Evolutionary conservation across 2,888 invertebrate genomes (phyloP), one percentile per base, ranked within the genome.

Genomic region (Epinotia demarniana): DNA sequence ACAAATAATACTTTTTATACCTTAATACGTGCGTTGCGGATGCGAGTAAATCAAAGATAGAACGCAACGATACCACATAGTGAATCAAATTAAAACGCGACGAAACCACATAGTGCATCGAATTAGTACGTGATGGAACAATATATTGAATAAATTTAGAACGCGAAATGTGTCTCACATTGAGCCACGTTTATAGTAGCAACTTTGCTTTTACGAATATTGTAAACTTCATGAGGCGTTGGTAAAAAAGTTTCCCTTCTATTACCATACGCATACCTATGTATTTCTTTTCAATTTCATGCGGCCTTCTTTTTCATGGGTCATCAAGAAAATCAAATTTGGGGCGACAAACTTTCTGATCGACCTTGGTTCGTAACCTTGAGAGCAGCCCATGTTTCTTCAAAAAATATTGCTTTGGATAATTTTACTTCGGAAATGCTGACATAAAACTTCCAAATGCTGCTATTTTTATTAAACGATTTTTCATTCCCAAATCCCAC

Each of bases 261-360:
- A 23, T 13, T 33, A 58, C 33, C 27, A 61, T 61, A 39, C 19
- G 18, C 57, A 46, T n/a, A 46, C 9, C 49, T 33, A 46, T 2
- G 6, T 9, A 18, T n/a, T 27, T 27, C 16, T 61, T 64, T 64
- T 64, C 72, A 66, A 72, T 72, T 33, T 46, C 57, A 46, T 13
- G 18, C 19, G 1, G 58, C 49, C 69, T 57, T 72, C 33, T 39
- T 58, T 74, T 63, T 69, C 62, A 74, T 63, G 74, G 33, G 63
- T 63, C 58, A 69, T 74, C 69, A 58, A 57, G 43, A 46, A 73
- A 69, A 74, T 63, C 63, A 46, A 63, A 69, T 63, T 69, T 62
- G 27, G 46, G 33, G 33, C 49, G 57, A 43, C 27, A 69, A 74
- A 69, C 18, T 69, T 73, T 69, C 27, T 69, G 69, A 63, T 69